phyloP scores from a whole-genome alignment of 1,140 invertebrate species.

The Schlechtendalia chinensis region DNA sequence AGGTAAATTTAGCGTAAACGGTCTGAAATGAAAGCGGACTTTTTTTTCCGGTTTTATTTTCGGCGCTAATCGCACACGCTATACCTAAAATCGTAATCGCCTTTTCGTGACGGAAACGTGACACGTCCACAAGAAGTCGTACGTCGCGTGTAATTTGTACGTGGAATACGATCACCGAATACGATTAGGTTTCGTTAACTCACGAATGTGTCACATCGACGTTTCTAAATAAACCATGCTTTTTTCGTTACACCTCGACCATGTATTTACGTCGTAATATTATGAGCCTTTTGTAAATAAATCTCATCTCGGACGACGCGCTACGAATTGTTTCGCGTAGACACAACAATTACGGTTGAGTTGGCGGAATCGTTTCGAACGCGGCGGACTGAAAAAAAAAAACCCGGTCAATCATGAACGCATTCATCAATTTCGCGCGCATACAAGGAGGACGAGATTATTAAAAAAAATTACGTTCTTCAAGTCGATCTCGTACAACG shows the following conservation, averaged over 20 bases:
- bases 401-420: constrained; percentile 18
- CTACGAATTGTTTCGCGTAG: neutral
- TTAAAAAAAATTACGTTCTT: neutral
- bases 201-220: neutral
- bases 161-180: neutral
- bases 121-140: neutral
- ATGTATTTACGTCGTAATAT: no score
- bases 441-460: neutral
- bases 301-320: neutral
- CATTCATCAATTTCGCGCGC: neutral
- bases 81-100: no score
- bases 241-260: neutral
- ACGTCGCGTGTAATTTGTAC: neutral
- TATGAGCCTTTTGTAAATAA: neutral
- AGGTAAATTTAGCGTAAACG: no score
- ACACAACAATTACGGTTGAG: neutral
- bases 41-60: no score
- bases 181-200: neutral
- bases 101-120: neutral
- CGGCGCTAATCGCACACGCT: no score
- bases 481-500: neutral
- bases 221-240: neutral
- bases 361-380: constrained; percentile 12
- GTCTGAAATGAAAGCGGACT: no score
- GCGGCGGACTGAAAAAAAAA: neutral